phyloP scores from a whole-genome alignment of 2,113 vertebrate species.

The Podocnemis expansa region DNA sequence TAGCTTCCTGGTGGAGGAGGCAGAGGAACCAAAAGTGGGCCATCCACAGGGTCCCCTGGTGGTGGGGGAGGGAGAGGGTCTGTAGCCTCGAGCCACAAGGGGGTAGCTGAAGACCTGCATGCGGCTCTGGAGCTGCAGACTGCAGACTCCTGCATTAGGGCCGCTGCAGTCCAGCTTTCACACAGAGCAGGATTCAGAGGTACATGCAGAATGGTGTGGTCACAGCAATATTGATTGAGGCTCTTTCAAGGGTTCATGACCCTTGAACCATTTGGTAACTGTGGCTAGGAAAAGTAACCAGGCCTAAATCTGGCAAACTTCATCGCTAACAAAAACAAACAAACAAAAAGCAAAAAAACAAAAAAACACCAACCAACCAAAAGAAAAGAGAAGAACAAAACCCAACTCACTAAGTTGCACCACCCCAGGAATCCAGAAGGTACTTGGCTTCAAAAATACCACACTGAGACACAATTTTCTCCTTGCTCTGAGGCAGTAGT shows the following conservation, averaged over 20 bases:
- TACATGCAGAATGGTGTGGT: background rate
- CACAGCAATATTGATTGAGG: background rate
- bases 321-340: background rate
- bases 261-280: background rate
- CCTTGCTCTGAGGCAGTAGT: conserved; percentile 40
- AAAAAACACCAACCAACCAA: no score
- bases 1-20: no score
- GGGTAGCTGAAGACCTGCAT: no score
- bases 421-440: background rate
- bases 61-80: no score
- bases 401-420: background rate
- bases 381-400: no score
- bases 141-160: no score
- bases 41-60: no score
- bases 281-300: background rate
- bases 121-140: no score
- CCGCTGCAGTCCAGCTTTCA: background rate
- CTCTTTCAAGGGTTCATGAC: background rate
- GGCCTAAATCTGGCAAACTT: background rate
- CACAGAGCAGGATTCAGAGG: no score
- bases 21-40: no score
- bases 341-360: no score
- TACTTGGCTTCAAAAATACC: rapidly evolving
- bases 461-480: background rate
- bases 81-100: no score